Percentiles rank a stretch among this genome's conserved stretches.
Evolutionary conservation across 2,888 invertebrate genomes (phyloP).

Genomic region (Acanthococcus lagerstroemiae): DNA sequence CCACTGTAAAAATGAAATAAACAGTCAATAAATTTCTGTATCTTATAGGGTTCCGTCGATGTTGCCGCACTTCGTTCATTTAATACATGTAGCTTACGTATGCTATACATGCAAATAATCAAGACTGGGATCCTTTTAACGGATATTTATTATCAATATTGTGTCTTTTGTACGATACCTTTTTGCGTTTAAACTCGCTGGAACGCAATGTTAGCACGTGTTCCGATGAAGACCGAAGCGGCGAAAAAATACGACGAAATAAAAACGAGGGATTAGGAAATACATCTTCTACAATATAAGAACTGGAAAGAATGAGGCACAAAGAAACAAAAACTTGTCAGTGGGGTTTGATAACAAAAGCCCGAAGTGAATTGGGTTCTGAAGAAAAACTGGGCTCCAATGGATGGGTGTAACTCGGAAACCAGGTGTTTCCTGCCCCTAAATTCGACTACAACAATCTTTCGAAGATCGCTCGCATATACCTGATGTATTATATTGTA

Average conservation of each 20-base stretch:
- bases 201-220: slow-evolving; percentile 3
- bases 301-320: neutral
- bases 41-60: no score
- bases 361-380: slow-evolving; percentile 2
- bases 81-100: no score
- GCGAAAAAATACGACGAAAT: neutral
- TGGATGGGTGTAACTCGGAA: slow-evolving; percentile 13
- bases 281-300: neutral
- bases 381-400: slow-evolving; percentile 7
- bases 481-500: slow-evolving; percentile 6
- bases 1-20: no score
- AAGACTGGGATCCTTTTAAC: slow-evolving; percentile 1
- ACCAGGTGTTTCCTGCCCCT: slow-evolving; percentile 23
- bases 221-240: neutral
- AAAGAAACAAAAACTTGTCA: slow-evolving; percentile 12
- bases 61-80: no score
- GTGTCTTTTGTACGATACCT: neutral
- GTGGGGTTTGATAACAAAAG: slow-evolving; percentile 17
- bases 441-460: slow-evolving; percentile 5
- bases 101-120: slow-evolving; percentile 7
- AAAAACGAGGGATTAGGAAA: slow-evolving; percentile 3
- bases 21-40: no score
- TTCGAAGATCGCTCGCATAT: slow-evolving; percentile 6
- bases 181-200: neutral
- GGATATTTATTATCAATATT: slow-evolving; percentile 11